phyloP scores from a whole-genome alignment of 2,797 vertebrate genomes.

The Myotis vivesi region DNA sequence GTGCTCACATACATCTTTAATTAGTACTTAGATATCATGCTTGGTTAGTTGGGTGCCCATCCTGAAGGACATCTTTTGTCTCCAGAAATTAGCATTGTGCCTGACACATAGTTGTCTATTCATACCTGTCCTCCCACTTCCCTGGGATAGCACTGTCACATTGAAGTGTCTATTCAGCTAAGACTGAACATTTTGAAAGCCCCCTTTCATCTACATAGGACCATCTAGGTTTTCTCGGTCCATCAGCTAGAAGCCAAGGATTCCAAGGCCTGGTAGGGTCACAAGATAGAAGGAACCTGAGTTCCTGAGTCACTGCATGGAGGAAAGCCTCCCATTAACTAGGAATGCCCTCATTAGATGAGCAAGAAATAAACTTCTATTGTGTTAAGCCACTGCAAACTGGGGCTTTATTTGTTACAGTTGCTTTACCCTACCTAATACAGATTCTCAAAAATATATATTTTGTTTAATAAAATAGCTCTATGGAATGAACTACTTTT shows the following conservation, averaged over 20 bases:
- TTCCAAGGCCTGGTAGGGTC: neutral
- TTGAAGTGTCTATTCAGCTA: neutral
- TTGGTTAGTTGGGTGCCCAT: neutral
- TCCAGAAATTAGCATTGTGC: neutral
- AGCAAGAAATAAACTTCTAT: neutral
- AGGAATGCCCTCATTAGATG: neutral
- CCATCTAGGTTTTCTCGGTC: neutral
- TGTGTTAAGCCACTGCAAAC: neutral
- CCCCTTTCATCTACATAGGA: neutral
- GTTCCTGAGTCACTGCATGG: neutral
- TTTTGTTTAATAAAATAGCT: constrained; percentile 18
- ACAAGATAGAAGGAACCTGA: neutral
- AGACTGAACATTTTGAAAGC: neutral
- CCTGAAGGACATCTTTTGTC: neutral
- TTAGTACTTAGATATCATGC: neutral
- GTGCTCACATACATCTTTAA: neutral
- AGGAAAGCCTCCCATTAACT: neutral
- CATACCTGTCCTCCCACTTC: neutral
- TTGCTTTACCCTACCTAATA: neutral
- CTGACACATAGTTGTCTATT: neutral
- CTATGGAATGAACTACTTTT: neutral
- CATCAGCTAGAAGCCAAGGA: neutral
- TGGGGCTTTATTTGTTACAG: neutral
- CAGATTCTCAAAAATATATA: neutral
- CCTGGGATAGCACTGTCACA: neutral